Percentiles rank a stretch among this genome's conserved stretches.
These are phyloP conservation scores for Peromyscus polionotus DNA, from an alignment of 2,113 vertebrate genomes.

Conservation along the genomic window DNA sequence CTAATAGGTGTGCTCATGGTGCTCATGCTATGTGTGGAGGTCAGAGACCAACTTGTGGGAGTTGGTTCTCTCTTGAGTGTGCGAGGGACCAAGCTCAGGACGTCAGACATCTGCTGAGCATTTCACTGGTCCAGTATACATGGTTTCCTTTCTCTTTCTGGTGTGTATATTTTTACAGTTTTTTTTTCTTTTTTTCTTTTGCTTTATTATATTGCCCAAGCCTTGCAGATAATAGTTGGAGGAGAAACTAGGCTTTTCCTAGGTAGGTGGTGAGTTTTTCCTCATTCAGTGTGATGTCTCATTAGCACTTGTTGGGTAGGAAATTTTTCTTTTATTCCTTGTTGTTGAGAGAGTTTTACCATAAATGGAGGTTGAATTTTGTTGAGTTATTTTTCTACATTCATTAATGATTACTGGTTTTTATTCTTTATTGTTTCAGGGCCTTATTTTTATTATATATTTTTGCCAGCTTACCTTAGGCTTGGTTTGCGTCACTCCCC, in stretches of 20 bases:
- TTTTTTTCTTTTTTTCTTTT: background rate
- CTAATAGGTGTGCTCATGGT: no score
- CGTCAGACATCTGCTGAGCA: background rate
- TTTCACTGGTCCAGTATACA: background rate
- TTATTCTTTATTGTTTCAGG: constrained; percentile 15
- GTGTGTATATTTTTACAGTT: background rate
- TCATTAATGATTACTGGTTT: background rate
- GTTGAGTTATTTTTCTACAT: background rate
- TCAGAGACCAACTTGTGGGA: background rate
- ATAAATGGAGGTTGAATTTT: background rate
- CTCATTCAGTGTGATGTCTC: background rate
- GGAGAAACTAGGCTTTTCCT: background rate
- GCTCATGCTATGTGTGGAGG: background rate
- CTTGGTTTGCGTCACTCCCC: background rate
- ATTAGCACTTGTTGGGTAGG: background rate
- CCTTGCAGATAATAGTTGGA: background rate
- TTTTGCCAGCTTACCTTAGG: background rate
- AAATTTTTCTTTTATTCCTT: constrained; percentile 25
- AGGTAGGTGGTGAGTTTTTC: background rate
- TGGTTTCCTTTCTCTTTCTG: background rate
- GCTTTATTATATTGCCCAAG: background rate
- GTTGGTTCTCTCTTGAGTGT: background rate
- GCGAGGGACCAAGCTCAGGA: background rate
- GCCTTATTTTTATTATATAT: background rate
- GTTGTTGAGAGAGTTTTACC: background rate